Base-by-base conservation (phyloP, 1,140 invertebrate genomes). In the Arctopsyche grandis region DNA sequence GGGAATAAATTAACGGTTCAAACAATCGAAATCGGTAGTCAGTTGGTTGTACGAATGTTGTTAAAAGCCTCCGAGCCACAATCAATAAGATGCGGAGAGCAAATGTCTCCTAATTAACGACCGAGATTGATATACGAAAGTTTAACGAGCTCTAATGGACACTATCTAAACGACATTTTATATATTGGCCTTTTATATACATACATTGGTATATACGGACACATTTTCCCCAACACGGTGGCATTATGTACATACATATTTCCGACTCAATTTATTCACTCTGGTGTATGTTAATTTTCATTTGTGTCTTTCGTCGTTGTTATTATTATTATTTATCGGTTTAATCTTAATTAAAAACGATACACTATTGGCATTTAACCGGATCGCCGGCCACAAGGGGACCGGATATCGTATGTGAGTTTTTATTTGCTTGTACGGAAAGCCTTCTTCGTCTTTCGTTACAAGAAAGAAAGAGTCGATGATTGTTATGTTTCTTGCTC, bases 131-230 rank as follows among this genome's bases (percentile, higher is more conserved):
- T 66, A 66, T 66, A 66, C 63, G 63, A 66, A 66, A 66, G 63
- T 66, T 66, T 66, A 66, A 66, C 63, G 63, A 66, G 63, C 63
- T 26, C 63, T 66, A 66, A 66, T 66, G 63, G 63, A 66, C 63
- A 66, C 63, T 66, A 66, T 66, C 63, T 66, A 66, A 66, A 66
- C 63, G 63, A 66, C 63, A 66, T 66, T 66, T 66, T 66, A 66
- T 66, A 66, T 66, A 66, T 66, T 66, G 63, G 63, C 63, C 63
- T 66, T 66, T 66, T 66, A 66, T n/a, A 66, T 26, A 66, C 21
- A 66, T 19, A 63, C 24, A 46, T 46, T 46, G 5, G 44, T 46
- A 46, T 46, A 46, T 46, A 46, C 44, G 12, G 44, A 46, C 48
- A 52, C 48, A 52, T 1, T 12, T 66, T 66, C 14, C 21, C 63